Base-by-base conservation (phyloP, 2,888 invertebrate species). In the Amitus sp. region DNA sequence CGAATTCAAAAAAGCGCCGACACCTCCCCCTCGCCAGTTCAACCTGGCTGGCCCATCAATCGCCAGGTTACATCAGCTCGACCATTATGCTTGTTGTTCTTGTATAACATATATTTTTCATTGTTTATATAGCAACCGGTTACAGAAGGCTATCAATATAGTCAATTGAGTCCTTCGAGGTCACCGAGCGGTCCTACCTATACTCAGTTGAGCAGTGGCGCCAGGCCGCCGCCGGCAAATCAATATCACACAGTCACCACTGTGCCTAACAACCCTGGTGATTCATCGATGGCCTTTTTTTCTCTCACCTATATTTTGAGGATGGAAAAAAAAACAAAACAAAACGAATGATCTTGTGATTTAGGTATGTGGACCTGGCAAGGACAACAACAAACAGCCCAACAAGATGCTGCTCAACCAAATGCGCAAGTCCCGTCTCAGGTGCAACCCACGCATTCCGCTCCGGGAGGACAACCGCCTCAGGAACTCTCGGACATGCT, bases 401-500 rank as follows among this genome's bases (percentile, higher is more conserved):
- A 79, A 18, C 79, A 75, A 62, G 82, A 82, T 40, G 56, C 56
- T 37, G 78, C 76, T 53, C 82, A 80, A 62, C 18, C 79, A 12
- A 79, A 77, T 58, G 66, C 81, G 18, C 77, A 71, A 71, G 83
- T 76, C 40, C 63, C 73, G 18, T 76, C 72, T 10, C 80, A 76
- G 65, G 72, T 76, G 23, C 80, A 74, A 65, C 78, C 74, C 48
- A 73, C 76, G 47, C 81, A 78, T 68, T 65, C 77, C 33, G 68
- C 80, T 57, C 83, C 85, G 37, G 84, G 83, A 39, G 87, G 87
- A 37, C 88, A 90, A 34, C 89, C 89, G 72, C 89, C 89, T 5
- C 91, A 90, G 74, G 95, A 95, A 84, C 87, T 95, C 54, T 92
- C 94, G 12, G 95, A 96, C 76, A 95, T 96, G 95, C 85, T 96